Conservation (phyloP, 2,113 vertebrate species). For the Burhinus bistriatus region DNA sequence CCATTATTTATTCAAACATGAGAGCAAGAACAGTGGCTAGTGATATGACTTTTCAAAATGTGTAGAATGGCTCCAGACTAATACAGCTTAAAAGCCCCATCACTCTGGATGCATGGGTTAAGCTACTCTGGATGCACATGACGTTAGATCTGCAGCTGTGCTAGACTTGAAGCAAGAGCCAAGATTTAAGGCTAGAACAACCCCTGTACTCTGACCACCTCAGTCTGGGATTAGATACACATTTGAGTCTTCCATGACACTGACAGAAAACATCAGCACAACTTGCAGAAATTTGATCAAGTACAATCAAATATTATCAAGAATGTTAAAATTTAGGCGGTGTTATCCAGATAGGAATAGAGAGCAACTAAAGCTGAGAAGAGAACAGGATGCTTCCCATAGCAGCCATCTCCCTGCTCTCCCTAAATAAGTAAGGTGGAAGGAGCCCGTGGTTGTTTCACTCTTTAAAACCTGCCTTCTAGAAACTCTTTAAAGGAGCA, state of each 20-base stretch:
- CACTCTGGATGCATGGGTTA: rapidly evolving
- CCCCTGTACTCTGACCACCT: background rate
- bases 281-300: background rate
- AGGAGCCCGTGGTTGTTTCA: background rate
- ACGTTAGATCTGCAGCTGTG: background rate
- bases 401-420: background rate
- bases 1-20: background rate
- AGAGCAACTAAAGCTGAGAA: background rate
- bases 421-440: background rate
- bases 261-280: background rate
- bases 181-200: background rate
- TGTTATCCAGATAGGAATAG: background rate
- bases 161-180: background rate
- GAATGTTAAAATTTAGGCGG: background rate
- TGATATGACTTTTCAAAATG: background rate
- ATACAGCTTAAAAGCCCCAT: background rate
- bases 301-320: background rate
- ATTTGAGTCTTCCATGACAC: background rate
- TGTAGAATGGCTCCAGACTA: background rate
- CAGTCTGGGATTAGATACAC: background rate
- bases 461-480: background rate
- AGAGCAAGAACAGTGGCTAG: background rate
- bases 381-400: background rate
- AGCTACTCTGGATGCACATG: background rate
- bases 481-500: background rate